Base-by-base conservation (phyloP, 2,888 invertebrate species). In the Volucella inflata region DNA sequence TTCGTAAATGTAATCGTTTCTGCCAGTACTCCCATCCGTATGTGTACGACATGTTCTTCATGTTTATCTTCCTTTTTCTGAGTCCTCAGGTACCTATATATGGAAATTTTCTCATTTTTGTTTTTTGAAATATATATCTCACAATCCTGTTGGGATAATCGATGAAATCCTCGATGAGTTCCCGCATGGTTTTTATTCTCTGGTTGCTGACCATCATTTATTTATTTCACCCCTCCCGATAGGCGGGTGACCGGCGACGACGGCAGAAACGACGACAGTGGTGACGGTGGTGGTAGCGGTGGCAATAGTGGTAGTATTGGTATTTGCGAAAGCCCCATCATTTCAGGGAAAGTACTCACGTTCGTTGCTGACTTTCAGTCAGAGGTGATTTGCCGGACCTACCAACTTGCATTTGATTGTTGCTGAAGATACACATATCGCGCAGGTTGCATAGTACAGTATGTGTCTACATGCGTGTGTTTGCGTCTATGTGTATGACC, bases 141-240 rank as follows among this genome's bases (percentile, higher is more conserved):
- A 51, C 59, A 72, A 72, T 71, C 72, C 65, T 65, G 64, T 50
- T 21, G 46, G 71, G 65, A 65, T 79, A 65, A 78, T 78, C 78
- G 71, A 64, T 64, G 64, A 71, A 65, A 78, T 71, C 64, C 78
- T 64, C 78, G 64, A 78, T 71, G 64, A 78, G 71, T 64, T 71
- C 62, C 71, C 64, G 62, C 62, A 77, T 77, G 62, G 70, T 55
- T 68, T 59, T 59, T 10, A 36, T 17, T 36, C 50, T 21, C 12
- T 9, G 1, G 48, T 11, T 79, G 71, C 67, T 81, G 77, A 59
- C 71, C 76, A 79, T 85, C 72, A 79, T 65, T 85, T 81, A 85
- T 82, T 76, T 77, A 82, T 70, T 74, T 77, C 81, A 77, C 68
- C 77, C 76, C 72, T 77, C 70, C 36, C 59, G 72, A 64, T 72